Base-by-base conservation (phyloP, 1,140 invertebrate species). In the Sycobia sp. region DNA sequence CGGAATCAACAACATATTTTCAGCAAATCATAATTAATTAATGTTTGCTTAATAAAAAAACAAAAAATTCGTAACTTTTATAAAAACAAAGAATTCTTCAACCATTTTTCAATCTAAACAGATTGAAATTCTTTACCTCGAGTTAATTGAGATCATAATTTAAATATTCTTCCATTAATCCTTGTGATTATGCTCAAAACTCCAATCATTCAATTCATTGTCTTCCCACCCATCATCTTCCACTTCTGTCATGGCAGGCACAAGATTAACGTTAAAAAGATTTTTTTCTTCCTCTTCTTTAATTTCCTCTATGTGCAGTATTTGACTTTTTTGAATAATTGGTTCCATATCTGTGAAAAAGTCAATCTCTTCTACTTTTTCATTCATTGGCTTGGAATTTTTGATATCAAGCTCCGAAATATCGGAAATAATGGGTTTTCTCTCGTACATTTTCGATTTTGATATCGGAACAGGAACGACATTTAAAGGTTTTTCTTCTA, bases 291-390 rank as follows among this genome's bases (percentile, higher is more conserved):
- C 43, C 5, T 18, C 16, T 1, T 14, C 1, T 4, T 13, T 14
- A 4, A 62, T 10, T 13, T 65, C 49, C 2, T 71, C 50, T 0
- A 86, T 67, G 43, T 79, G 80, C 0, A 82, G 61, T 23, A 85
- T 73, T 39, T 83, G 83, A 10, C 86, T 83, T 67, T 86, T 87
- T 47, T 89, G 84, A 68, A 93, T 92, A 5, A 91, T 84, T 7
- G 91, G 91, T 68, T 89, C 89, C 91, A 93, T 93, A 72, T 92
- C 91, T 53, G 88, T 88, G 70, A 93, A 93, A 67, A 91, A 92
- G 72, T 93, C 89, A 69, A 89, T 70, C 20, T 80, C 76, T 18
- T 83, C 79, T 4, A 72, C 68, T 32, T 81, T 80, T 9, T 69
- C 68, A 46, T 71, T 67, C 27, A 79, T 78, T 14, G 77, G 70